Evolutionary conservation across 2,888 invertebrate genomes (phyloP).

Genomic region (Hypsopygia costalis): DNA sequence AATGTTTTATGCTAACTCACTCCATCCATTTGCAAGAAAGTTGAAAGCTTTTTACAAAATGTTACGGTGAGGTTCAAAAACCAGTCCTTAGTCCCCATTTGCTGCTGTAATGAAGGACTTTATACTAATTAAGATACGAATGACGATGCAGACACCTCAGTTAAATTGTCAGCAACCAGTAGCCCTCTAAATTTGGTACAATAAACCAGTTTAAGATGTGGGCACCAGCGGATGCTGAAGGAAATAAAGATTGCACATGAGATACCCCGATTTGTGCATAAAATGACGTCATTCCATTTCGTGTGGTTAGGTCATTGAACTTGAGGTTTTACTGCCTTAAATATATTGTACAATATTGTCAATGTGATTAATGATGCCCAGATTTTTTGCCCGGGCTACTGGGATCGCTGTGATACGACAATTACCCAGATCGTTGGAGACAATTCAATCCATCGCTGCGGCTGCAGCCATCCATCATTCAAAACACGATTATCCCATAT

Average conservation of each 20-base stretch:
- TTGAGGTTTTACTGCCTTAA: not conserved
- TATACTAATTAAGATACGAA: too few relatives aligned
- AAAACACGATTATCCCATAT: not conserved
- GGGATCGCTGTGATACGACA: not conserved
- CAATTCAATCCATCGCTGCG: constrained; percentile 3
- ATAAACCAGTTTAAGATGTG: not conserved
- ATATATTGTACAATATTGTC: constrained; percentile 9
- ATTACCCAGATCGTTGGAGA: not conserved
- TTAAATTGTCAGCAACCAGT: not conserved
- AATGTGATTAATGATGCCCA: constrained; percentile 13
- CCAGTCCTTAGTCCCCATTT: too few relatives aligned
- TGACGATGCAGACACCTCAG: too few relatives aligned
- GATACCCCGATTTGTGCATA: constrained; percentile 11
- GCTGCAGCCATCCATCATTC: constrained; percentile 2
- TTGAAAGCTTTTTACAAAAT: too few relatives aligned
- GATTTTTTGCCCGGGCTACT: not conserved
- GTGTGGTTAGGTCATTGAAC: constrained; percentile 8
- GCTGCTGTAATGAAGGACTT: too few relatives aligned
- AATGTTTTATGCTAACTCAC: too few relatives aligned
- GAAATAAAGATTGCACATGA: not conserved
- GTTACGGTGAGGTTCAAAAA: too few relatives aligned
- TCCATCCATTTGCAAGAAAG: too few relatives aligned
- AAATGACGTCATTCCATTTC: constrained; percentile 8
- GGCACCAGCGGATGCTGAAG: not conserved
- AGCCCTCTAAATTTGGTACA: not conserved